Conservation (phyloP, 2,113 vertebrate species). For the Daphoenositta chrysoptera region DNA sequence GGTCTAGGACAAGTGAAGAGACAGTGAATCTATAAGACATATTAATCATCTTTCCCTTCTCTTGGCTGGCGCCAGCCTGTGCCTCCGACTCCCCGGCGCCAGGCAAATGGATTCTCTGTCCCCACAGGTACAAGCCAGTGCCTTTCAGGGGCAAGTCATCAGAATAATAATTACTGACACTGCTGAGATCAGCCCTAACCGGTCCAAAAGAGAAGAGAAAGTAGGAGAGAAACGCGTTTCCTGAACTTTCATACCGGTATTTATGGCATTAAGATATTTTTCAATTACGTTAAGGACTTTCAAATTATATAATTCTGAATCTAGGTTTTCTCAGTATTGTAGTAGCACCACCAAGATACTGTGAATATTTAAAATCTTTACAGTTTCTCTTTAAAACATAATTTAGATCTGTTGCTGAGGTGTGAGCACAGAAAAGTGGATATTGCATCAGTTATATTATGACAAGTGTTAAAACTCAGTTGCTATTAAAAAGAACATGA, state of each 20-base stretch:
- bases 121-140: slow-evolving; percentile 72
- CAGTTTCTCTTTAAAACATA: background rate
- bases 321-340: background rate
- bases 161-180: slow-evolving; percentile 78
- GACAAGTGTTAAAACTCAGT: background rate
- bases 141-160: slow-evolving; percentile 76
- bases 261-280: background rate
- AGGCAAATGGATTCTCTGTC: slow-evolving; percentile 79
- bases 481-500: background rate
- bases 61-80: slow-evolving; percentile 80
- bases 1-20: slow-evolving; percentile 76
- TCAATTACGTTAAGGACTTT: slow-evolving; percentile 11
- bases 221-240: slow-evolving; percentile 31
- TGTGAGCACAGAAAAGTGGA: background rate
- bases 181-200: slow-evolving; percentile 71
- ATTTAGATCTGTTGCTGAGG: background rate
- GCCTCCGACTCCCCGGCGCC: slow-evolving; percentile 73
- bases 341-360: background rate
- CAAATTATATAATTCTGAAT: background rate
- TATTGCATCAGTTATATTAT: background rate
- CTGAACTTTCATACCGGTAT: slow-evolving; percentile 21
- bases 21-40: slow-evolving; percentile 79
- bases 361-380: background rate
- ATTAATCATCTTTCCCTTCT: slow-evolving; percentile 80
- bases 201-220: slow-evolving; percentile 55